Percentiles rank a stretch among this genome's conserved stretches.
These are phyloP conservation scores for Acronicta leporina DNA, from an alignment of 2,888 invertebrate species.

Conservation along the genomic window DNA sequence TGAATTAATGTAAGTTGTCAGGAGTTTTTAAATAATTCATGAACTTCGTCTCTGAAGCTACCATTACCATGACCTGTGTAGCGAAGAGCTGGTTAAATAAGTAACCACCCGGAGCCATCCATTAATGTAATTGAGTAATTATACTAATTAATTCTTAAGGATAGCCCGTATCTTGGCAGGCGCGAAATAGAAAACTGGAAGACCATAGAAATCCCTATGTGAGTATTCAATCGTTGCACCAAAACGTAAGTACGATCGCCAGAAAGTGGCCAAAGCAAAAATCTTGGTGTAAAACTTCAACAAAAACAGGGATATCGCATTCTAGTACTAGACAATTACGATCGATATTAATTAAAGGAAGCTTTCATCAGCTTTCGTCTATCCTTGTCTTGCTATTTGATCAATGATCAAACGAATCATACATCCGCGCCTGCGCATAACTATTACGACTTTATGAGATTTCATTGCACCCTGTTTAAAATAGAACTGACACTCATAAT, in stretches of 20 bases:
- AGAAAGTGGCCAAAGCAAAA: too few species aligned
- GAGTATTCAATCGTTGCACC: too few species aligned
- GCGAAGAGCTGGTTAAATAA: background rate
- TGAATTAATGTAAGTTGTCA: background rate
- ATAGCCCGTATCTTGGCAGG: background rate
- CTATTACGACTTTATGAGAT: constrained; percentile 50
- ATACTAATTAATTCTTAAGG: background rate
- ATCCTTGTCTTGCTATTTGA: background rate
- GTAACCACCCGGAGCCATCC: background rate
- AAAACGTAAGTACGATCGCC: too few species aligned
- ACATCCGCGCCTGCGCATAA: constrained; percentile 45
- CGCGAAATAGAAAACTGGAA: background rate
- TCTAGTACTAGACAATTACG: background rate
- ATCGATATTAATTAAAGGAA: constrained; percentile 1
- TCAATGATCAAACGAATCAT: constrained; percentile 45
- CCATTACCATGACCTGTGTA: background rate
- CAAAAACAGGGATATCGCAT: too few species aligned
- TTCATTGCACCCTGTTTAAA: constrained; percentile 43
- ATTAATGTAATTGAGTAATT: background rate
- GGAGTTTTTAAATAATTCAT: background rate
- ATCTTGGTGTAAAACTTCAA: too few species aligned
- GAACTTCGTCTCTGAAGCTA: too few species aligned
- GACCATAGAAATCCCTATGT: background rate
- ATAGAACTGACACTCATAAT: constrained; percentile 43
- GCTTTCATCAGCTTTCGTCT: background rate